Evolutionary conservation across 2,797 vertebrate genomes (phyloP).

Genomic region (Threskiornis aethiopicus): DNA sequence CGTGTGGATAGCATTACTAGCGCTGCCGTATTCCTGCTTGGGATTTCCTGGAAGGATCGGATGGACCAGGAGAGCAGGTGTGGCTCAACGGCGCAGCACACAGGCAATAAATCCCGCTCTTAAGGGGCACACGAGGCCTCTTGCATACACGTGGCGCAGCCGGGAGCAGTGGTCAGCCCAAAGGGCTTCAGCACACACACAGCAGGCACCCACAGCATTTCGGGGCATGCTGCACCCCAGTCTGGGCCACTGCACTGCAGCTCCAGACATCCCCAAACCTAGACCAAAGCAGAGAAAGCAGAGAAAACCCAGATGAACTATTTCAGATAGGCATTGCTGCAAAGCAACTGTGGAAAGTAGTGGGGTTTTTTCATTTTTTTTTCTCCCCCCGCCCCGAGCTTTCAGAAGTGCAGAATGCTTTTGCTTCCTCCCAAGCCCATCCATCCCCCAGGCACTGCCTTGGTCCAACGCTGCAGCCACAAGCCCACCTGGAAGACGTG

Average conservation of each 20-base stretch:
- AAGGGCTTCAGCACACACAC: neutral
- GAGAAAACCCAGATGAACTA: neutral
- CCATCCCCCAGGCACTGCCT: too few species aligned
- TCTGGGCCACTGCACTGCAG: neutral
- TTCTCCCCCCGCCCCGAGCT: rapidly evolving
- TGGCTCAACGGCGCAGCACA: rapidly evolving
- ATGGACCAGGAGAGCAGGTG: neutral
- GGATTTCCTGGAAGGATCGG: neutral
- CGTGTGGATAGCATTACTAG: neutral
- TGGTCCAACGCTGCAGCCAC: neutral
- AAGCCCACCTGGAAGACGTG: neutral
- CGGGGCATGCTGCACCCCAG: rapidly evolving
- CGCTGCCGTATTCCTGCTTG: neutral
- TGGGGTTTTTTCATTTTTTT: rapidly evolving
- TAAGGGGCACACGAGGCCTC: neutral
- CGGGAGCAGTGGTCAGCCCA: rapidly evolving
- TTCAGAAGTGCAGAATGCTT: rapidly evolving
- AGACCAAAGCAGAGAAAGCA: rapidly evolving
- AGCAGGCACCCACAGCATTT: rapidly evolving
- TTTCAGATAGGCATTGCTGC: neutral
- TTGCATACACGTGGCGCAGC: rapidly evolving
- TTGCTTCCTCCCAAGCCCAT: neutral
- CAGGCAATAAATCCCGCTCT: neutral
- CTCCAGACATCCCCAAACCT: neutral
- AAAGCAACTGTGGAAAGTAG: neutral